A percentile compares a stretch with the other conserved stretches of the same genome.
Evolutionary conservation across 53 echinoderm and acorn worm species (phyloP).

Genomic region (Henricia sp.): DNA sequence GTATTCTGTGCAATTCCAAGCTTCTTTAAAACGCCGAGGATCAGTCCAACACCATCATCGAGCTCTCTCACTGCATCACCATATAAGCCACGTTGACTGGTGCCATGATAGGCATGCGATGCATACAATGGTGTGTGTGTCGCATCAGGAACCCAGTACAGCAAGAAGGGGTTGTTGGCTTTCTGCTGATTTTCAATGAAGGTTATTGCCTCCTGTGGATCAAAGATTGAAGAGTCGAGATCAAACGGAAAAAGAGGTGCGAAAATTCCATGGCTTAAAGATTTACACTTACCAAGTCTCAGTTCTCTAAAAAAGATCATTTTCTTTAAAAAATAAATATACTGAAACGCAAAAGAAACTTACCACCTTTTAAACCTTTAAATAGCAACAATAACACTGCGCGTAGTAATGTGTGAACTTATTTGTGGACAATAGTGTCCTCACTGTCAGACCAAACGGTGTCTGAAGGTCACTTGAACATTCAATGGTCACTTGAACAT

Average conservation of each 20-base stretch:
- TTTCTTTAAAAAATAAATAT: too few relatives aligned
- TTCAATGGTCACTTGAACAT: too few relatives aligned
- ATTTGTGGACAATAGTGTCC: too few relatives aligned
- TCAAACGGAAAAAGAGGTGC: not conserved
- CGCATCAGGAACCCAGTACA: constrained; percentile 93
- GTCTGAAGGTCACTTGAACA: too few relatives aligned
- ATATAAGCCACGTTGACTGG: constrained; percentile 85
- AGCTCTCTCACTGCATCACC: constrained; percentile 90
- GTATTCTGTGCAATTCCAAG: constrained; percentile 79
- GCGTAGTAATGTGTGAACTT: too few relatives aligned
- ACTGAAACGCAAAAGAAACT: too few relatives aligned
- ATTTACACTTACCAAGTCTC: too few relatives aligned
- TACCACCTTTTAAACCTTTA: too few relatives aligned
- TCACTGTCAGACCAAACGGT: too few relatives aligned
- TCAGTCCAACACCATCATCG: constrained; percentile 82
- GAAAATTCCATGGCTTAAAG: not conserved
- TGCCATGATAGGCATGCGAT: constrained; percentile 72
- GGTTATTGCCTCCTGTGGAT: constrained; percentile 72
- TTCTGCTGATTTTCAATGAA: constrained; percentile 76
- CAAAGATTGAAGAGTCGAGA: not conserved
- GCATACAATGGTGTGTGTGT: constrained; percentile 87
- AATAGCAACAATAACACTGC: too few relatives aligned
- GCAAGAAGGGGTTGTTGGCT: constrained; percentile 71
- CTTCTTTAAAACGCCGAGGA: constrained; percentile 65
- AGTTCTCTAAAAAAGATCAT: too few relatives aligned